Conservation (phyloP, 1,140 invertebrate genomes). For the Apis dorsata region DNA sequence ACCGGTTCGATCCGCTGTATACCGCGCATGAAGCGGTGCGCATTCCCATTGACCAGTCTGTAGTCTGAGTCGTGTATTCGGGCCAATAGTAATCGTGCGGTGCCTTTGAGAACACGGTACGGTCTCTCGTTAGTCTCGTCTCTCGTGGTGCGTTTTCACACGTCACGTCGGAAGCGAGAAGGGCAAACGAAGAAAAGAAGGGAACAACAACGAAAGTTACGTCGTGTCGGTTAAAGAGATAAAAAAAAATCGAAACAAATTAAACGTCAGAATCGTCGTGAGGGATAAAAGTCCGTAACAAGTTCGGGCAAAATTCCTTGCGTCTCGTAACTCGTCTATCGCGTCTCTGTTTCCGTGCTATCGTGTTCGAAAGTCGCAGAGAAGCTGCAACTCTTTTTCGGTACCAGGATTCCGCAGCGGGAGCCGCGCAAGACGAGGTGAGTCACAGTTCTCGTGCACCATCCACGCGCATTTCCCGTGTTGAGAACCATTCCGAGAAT, state of each 20-base stretch:
- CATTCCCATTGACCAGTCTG: conserved; percentile 75
- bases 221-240: neutral
- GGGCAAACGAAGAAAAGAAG: neutral
- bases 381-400: conserved; percentile 78
- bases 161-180: conserved; percentile 41
- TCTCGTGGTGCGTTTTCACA: conserved; percentile 65
- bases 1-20: conserved; percentile 62
- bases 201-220: neutral
- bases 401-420: conserved; percentile 72
- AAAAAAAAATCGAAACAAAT: neutral
- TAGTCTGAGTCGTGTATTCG: conserved; percentile 58
- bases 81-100: conserved; percentile 75
- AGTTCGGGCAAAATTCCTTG: neutral
- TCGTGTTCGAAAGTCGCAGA: conserved; percentile 31
- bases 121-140: conserved; percentile 47
- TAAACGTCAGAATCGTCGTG: neutral
- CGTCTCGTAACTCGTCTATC: conserved; percentile 15
- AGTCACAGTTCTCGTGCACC: conserved; percentile 48
- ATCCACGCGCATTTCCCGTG: conserved; percentile 11
- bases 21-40: conserved; percentile 75
- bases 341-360: conserved; percentile 40
- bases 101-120: conserved; percentile 71
- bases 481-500: neutral
- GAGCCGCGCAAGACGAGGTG: conserved; percentile 74
- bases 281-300: neutral